Base-by-base conservation (phyloP, 2,797 vertebrate species). In the Darevskia mixta region DNA sequence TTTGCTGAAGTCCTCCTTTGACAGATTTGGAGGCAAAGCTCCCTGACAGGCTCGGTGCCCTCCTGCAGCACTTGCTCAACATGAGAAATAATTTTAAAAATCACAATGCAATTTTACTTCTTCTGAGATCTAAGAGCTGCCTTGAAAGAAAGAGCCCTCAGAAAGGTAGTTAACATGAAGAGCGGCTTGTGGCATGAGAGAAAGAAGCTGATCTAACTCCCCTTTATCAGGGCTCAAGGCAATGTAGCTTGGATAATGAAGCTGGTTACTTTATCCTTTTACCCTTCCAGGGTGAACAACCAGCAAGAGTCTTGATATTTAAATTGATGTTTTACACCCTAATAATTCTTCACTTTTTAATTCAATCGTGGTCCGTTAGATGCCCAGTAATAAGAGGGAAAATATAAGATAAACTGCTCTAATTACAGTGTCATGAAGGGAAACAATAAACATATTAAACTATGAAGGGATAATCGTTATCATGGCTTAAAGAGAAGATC, bases 371-470 rank as follows among this genome's bases (percentile, higher is more conserved):
- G 87, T 89, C 95, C 92, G 72, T 38, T 88, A 91, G 91, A 76
- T 86, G 67, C 5, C 85, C 83, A 87, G 89, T 29, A 85, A 58
- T 71, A n/a, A 83, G n/a, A 83, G 32, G 83, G 55, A 86, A 89
- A 89, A 76, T 86, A 45, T 82, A 82, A 90, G 80, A 89, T 58
- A 93, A 95, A 88, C 90, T 86, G 89, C 91, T 95, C 77, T 89
- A 95, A 96, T 94, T 95, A 94, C 84, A 88, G 79, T 79, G 90
- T 90, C 67, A 89, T 41, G 76, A 95, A 87, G 83, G 84, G 90
- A 94, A 95, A 95, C 83, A 93, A 92, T 94, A 94, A 96, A 94
- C 88, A 94, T 43, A 86, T 94, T 91, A 90, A 95, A 91, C 58
- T 93, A 89, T 45, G 88, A 94, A 93, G 76, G 49, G 79, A 92